Base-by-base conservation (phyloP, 2,888 invertebrate genomes). In the Ichneumoninae sp. region DNA sequence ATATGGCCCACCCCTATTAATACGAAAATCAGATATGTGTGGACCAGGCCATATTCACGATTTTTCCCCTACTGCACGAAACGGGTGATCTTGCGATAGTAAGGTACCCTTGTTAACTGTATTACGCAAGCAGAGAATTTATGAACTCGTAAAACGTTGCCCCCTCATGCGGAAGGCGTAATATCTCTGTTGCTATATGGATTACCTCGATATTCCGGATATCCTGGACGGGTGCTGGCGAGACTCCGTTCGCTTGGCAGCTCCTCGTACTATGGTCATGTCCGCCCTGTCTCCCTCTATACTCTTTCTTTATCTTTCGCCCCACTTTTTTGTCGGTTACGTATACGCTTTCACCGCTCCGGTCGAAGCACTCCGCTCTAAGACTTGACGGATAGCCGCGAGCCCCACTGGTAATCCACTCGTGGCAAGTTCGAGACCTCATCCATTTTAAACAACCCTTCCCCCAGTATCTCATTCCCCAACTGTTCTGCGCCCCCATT, bases 371-470 rank as follows among this genome's bases (percentile, higher is more conserved):
- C 13, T 30, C 16, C 26, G 60, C 36, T 47, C 65, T 52, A 63
- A 75, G 86, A 83, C 83, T 89, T 87, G 89, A 89, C 88, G 87
- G 89, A 88, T 89, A 85, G 88, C 88, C 86, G 87, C 70, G 26
- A 70, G 82, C 88, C 88, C 75, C 83, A 80, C 78, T 85, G 88
- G 89, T 90, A 90, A 90, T 90, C 89, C 89, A 90, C 89, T 91
- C 87, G 87, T 85, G 85, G 85, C 86, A 89, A 87, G 88, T 89
- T 86, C 87, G 88, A 87, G 86, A 89, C 87, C 89, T 90, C 89
- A 90, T 90, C 89, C 89, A 90, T 90, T 90, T 90, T 89, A 89
- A 90, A 88, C 89, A 88, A 91, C 88, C 89, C 86, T 89, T 88
- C 90, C 85, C 90, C 83, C 44, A 57, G 69, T 76, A 52, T 50